These are phyloP conservation scores for Gasteruption jaculator DNA, from an alignment of 2,888 invertebrate species.

Conservation along the genomic window DNA sequence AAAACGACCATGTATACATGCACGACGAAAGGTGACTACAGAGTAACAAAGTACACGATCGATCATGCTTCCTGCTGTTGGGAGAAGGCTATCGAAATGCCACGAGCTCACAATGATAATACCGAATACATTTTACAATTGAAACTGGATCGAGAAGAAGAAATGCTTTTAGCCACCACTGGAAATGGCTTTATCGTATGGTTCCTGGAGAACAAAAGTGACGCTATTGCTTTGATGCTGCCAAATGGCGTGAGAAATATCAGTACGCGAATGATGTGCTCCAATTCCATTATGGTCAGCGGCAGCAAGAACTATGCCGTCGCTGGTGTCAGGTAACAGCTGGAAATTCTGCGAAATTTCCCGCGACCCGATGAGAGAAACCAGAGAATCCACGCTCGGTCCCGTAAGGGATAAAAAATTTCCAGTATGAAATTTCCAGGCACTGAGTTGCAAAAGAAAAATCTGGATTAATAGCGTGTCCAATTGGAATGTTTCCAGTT, in stretches of 20 bases:
- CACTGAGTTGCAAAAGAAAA: too few species aligned
- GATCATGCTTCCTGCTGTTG: conserved; percentile 58
- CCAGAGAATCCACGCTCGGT: too few species aligned
- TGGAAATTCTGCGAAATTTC: too few species aligned
- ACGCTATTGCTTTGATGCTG: conserved; percentile 66
- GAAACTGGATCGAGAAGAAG: conserved; percentile 77
- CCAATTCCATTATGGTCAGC: conserved; percentile 89
- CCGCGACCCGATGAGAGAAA: too few species aligned
- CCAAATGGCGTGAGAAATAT: conserved; percentile 91
- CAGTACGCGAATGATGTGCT: conserved; percentile 83
- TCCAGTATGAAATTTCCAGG: too few species aligned
- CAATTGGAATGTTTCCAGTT: too few species aligned
- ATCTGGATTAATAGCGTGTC: too few species aligned
- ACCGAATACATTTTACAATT: conserved; percentile 76
- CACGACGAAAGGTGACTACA: conserved; percentile 60
- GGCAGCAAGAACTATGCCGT: conserved; percentile 88
- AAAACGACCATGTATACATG: conserved; percentile 69
- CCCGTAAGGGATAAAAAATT: too few species aligned
- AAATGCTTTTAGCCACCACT: conserved; percentile 76
- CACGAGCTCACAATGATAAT: conserved; percentile 66
- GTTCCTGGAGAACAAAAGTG: conserved; percentile 60
- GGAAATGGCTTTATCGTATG: conserved; percentile 81
- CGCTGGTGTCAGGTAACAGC: conserved; percentile 89
- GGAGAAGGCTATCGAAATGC: conserved; percentile 61
- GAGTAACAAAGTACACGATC: conserved; percentile 53